Percentiles rank a stretch among this genome's conserved stretches.
These are phyloP conservation scores for Macaria liturata DNA, from an alignment of 2,888 invertebrate genomes.

Conservation along the genomic window DNA sequence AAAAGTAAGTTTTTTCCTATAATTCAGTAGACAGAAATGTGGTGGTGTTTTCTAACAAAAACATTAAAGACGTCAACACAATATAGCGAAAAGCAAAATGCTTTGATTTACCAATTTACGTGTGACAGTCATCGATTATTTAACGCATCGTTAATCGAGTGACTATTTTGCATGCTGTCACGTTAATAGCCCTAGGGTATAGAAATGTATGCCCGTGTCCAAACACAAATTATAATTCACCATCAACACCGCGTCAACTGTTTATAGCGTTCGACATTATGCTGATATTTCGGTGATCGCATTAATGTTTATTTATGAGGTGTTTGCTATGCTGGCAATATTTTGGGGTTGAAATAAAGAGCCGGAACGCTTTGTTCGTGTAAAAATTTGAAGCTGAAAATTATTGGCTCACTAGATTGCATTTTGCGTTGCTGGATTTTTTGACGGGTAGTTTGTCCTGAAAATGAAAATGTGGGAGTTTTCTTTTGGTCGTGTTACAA, in stretches of 20 bases:
- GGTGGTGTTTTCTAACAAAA: too few species aligned
- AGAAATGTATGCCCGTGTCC: conserved; percentile 51
- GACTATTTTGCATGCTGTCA: too few species aligned
- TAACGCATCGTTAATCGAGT: too few species aligned
- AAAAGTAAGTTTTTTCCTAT: background rate
- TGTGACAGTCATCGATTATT: too few species aligned
- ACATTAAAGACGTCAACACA: too few species aligned
- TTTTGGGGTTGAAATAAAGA: conserved; percentile 11
- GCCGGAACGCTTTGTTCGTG: conserved; percentile 2
- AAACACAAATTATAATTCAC: conserved; percentile 50
- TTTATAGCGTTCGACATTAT: conserved; percentile 27
- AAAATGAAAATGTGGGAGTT: too few species aligned
- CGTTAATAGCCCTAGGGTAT: too few species aligned
- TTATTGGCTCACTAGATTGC: background rate
- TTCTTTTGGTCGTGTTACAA: too few species aligned
- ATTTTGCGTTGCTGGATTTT: too few species aligned
- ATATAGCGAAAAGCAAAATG: too few species aligned
- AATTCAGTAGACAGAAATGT: background rate
- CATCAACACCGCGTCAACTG: conserved; percentile 31
- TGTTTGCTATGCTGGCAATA: conserved; percentile 11
- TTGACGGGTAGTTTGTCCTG: too few species aligned
- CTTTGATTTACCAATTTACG: too few species aligned
- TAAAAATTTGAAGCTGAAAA: conserved; percentile 3
- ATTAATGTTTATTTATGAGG: conserved; percentile 35
- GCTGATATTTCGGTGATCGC: conserved; percentile 29